These are phyloP conservation scores for Sebastes umbrosus DNA, from an alignment of 2,797 vertebrate genomes.

Conservation along the genomic window DNA sequence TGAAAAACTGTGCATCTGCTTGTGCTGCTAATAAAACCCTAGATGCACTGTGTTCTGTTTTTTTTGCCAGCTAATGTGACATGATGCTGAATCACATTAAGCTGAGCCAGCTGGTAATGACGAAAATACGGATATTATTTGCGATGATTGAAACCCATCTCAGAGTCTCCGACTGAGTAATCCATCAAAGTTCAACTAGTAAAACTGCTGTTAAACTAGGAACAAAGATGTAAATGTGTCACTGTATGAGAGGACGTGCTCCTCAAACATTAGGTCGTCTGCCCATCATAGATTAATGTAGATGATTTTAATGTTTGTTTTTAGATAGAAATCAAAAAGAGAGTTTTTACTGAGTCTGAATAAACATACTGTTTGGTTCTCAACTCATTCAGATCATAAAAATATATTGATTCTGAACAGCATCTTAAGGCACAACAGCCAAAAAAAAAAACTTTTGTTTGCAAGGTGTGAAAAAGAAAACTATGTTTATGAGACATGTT, in stretches of 20 bases:
- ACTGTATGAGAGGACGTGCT: not conserved
- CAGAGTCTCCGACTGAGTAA: not conserved
- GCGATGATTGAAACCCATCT: not conserved
- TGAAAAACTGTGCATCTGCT: slow-evolving; percentile 1
- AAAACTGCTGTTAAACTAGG: not conserved
- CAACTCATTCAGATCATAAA: not conserved
- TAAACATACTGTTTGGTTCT: not conserved
- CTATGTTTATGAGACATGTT: not conserved
- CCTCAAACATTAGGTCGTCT: not conserved
- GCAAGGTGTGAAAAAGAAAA: not conserved
- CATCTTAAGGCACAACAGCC: not conserved
- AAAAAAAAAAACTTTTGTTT: not conserved
- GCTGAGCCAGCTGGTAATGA: slow-evolving; percentile 2
- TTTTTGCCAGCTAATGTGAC: slow-evolving; percentile 4
- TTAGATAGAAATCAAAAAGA: not conserved
- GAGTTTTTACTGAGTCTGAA: not conserved
- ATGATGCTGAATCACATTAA: slow-evolving; percentile 13
- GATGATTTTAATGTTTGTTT: not conserved
- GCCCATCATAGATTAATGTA: not conserved
- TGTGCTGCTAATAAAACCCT: not conserved
- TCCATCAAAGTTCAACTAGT: not conserved
- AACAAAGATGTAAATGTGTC: not conserved
- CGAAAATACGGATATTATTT: not conserved
- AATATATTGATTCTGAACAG: not conserved
- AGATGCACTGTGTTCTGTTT: not conserved